Conservation (phyloP, 2,113 vertebrate species). For the Tricholaema leucomelas region DNA sequence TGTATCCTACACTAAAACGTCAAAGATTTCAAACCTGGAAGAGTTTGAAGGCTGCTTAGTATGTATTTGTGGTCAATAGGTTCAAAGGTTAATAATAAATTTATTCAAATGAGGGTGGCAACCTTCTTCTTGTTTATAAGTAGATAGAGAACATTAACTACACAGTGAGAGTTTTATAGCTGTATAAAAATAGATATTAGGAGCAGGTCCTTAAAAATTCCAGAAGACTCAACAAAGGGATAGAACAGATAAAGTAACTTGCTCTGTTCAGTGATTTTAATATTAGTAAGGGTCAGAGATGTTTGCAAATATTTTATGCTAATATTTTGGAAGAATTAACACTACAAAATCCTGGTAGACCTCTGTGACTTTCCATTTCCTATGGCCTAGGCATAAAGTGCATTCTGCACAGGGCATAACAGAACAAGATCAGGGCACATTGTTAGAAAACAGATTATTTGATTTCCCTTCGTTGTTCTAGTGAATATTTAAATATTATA, state of each 20-base stretch:
- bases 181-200: background rate
- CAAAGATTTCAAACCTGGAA: background rate
- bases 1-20: background rate
- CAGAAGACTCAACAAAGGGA: background rate
- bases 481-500: background rate
- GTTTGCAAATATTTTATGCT: background rate
- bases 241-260: background rate
- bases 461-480: background rate
- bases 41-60: background rate
- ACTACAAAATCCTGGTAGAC: background rate
- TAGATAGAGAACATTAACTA: background rate
- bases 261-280: background rate
- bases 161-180: background rate
- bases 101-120: background rate
- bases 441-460: background rate
- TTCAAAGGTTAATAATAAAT: background rate
- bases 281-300: background rate
- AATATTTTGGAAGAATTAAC: background rate
- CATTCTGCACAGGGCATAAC: background rate
- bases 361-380: background rate
- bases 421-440: background rate
- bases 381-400: background rate
- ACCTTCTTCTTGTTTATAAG: background rate
- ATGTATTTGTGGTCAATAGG: background rate
- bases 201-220: background rate